Percentiles rank a stretch among this genome's conserved stretches.
Conservation (phyloP, 2,888 invertebrate genomes). For the Timema podura region DNA sequence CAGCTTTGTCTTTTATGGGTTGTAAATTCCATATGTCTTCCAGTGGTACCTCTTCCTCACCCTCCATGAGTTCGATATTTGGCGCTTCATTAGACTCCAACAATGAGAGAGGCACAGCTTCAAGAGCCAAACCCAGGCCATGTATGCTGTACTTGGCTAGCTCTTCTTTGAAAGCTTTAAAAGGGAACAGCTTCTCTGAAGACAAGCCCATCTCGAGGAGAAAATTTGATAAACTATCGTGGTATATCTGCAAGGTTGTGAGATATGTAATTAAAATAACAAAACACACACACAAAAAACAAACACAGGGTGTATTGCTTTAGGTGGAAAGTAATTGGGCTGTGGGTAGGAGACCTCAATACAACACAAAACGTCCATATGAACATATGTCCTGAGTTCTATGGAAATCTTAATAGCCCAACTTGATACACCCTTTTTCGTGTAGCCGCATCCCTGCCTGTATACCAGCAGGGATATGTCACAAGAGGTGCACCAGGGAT, state of each 20-base stretch:
- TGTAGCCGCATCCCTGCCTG: too few species aligned
- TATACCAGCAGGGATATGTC: too few species aligned
- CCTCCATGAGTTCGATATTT: conserved; percentile 54
- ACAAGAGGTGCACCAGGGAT: too few species aligned
- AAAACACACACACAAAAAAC: too few species aligned
- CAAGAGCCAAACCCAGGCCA: conserved; percentile 57
- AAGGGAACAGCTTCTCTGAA: conserved; percentile 52
- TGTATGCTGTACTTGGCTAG: conserved; percentile 54
- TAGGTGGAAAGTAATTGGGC: too few species aligned
- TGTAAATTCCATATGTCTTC: conserved; percentile 61
- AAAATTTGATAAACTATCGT: conserved; percentile 51
- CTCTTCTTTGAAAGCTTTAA: conserved; percentile 51
- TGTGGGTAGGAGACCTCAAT: too few species aligned
- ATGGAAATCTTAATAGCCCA: too few species aligned
- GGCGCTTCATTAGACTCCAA: conserved; percentile 55
- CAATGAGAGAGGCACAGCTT: conserved; percentile 55
- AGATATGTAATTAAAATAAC: too few species aligned
- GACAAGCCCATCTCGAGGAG: conserved; percentile 58
- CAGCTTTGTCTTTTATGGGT: conserved; percentile 56
- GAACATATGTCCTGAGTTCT: too few species aligned
- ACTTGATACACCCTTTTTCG: too few species aligned
- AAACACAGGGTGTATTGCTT: too few species aligned
- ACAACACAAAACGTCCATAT: too few species aligned
- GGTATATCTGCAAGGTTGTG: conserved; percentile 44
- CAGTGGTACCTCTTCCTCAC: conserved; percentile 53